phyloP scores from a whole-genome alignment of 2,113 vertebrate genomes.

The Cisticola juncidis region DNA sequence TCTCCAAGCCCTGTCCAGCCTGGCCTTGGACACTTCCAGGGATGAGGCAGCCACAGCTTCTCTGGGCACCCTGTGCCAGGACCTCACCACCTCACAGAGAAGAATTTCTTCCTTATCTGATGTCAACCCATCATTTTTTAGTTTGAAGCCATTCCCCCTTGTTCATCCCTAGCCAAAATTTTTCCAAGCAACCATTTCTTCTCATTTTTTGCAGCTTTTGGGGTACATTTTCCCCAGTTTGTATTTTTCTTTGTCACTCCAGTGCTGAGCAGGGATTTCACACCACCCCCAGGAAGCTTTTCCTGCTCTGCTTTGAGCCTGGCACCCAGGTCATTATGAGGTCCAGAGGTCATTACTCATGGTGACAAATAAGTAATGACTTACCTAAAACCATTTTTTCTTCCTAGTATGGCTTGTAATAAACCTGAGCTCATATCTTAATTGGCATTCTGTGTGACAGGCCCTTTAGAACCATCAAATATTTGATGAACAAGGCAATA shows the following conservation, averaged over 20 bases:
- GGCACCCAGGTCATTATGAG: background rate
- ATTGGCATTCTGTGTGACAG: slow-evolving; percentile 37
- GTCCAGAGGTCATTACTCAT: background rate
- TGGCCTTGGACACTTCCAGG: background rate
- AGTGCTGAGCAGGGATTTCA: background rate
- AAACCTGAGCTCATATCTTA: slow-evolving; percentile 1
- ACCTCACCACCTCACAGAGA: rapidly evolving
- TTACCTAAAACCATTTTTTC: background rate
- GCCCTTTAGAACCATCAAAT: slow-evolving; percentile 35
- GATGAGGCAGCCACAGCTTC: background rate
- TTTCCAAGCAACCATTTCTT: background rate
- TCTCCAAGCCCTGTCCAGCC: rapidly evolving
- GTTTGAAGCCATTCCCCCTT: background rate
- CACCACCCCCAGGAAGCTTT: background rate
- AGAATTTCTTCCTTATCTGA: background rate
- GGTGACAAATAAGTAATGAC: background rate
- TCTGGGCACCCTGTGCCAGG: background rate
- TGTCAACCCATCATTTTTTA: background rate
- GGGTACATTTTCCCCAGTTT: background rate
- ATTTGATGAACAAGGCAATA: slow-evolving; percentile 56
- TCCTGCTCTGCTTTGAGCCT: background rate
- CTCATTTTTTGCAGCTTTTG: background rate
- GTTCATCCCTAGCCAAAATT: background rate
- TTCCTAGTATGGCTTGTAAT: background rate
- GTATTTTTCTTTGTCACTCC: background rate